These are phyloP conservation scores for Alouatta palliata DNA, from an alignment of 2,113 vertebrate species.

Conservation along the genomic window DNA sequence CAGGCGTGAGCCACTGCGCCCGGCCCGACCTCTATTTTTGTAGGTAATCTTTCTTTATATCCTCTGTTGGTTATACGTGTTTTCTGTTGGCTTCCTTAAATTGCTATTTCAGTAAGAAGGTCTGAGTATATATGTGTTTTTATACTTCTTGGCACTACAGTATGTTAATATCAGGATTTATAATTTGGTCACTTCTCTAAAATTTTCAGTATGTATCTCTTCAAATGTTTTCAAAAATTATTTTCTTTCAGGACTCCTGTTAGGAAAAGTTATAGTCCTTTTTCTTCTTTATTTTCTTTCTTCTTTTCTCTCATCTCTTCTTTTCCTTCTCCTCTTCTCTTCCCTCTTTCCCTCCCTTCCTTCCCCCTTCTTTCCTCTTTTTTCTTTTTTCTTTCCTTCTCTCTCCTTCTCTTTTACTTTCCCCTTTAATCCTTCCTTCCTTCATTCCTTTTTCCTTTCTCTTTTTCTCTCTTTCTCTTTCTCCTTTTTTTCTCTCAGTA, in stretches of 20 bases:
- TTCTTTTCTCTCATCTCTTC: neutral
- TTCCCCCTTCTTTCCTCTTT: no score
- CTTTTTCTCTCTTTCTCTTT: neutral
- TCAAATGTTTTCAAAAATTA: neutral
- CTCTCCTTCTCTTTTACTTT: neutral
- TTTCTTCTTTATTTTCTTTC: neutral
- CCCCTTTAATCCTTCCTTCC: no score
- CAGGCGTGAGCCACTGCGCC: no score
- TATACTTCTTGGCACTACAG: neutral
- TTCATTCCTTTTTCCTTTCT: no score
- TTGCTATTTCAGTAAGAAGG: neutral
- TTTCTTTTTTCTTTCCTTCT: no score
- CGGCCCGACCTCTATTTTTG: neutral
- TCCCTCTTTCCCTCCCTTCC: neutral
- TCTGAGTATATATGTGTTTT: neutral
- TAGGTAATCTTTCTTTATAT: neutral
- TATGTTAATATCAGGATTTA: neutral
- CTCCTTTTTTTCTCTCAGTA: neutral
- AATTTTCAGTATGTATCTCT: neutral
- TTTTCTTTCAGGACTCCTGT: neutral
- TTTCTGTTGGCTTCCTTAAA: neutral
- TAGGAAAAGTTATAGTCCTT: neutral
- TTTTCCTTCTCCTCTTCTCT: rapidly evolving
- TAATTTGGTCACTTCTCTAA: neutral
- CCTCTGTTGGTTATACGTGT: neutral